phyloP scores from a whole-genome alignment of 2,888 invertebrate species.

The Mesopsocus fuscifrons region DNA sequence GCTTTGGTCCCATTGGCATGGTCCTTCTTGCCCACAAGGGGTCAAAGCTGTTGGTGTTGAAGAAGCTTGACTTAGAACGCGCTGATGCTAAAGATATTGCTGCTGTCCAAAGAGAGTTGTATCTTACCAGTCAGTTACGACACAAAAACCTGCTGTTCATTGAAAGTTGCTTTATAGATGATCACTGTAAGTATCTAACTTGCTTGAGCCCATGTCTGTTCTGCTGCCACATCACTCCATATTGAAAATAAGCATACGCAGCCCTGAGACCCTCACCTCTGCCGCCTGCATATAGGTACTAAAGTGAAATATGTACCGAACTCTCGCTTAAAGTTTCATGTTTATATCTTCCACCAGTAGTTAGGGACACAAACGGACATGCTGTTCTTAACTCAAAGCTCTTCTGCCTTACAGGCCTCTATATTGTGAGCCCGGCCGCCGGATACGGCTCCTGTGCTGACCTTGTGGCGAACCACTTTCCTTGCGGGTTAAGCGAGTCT shows the following conservation, averaged over 20 bases:
- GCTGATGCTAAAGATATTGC: constrained; percentile 33
- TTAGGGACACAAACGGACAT: no score
- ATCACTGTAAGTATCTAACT: not conserved
- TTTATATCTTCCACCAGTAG: no score
- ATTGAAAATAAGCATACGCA: no score
- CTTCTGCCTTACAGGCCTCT: constrained; percentile 44
- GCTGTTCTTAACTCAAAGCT: no score
- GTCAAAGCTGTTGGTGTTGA: constrained; percentile 48
- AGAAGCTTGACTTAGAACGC: constrained; percentile 56
- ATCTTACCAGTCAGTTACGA: constrained; percentile 52
- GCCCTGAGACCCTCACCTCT: no score
- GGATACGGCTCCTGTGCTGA: constrained; percentile 68
- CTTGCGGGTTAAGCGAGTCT: constrained; percentile 58
- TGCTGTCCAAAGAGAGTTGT: constrained; percentile 52
- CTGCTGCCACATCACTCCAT: no score
- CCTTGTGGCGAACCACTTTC: constrained; percentile 55
- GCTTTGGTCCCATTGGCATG: constrained; percentile 47
- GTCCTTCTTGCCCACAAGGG: constrained; percentile 52
- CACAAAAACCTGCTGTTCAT: constrained; percentile 47
- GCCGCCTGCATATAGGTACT: no score
- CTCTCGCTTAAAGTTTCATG: no score
- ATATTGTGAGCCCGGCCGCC: constrained; percentile 65
- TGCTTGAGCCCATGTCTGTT: no score
- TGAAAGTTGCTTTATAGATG: constrained; percentile 6
- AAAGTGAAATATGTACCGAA: no score